Evolutionary conservation across 2,888 invertebrate species (phyloP).

Genomic region (Andrena praecox): DNA sequence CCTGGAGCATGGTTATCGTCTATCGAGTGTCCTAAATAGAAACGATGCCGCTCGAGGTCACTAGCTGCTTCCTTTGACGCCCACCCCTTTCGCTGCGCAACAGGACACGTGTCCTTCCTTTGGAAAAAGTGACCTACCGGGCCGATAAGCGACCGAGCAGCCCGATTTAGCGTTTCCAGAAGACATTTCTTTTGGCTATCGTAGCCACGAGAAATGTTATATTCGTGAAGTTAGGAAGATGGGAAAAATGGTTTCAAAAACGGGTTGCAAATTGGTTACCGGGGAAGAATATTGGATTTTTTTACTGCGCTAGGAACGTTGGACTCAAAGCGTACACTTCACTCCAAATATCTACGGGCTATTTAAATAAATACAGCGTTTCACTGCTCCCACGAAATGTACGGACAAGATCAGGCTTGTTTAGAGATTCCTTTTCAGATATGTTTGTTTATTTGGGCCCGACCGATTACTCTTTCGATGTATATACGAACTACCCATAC

Average conservation of each 20-base stretch:
- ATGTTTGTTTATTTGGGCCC: conserved; percentile 38
- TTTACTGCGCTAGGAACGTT: not conserved
- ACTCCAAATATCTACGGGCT: conserved; percentile 10
- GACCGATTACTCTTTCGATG: conserved; percentile 37
- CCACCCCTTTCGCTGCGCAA: conserved; percentile 65
- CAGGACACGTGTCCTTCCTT: conserved; percentile 65
- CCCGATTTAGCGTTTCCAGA: not conserved
- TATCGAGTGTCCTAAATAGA: conserved; percentile 81
- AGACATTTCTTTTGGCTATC: not conserved
- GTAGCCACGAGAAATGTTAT: not conserved
- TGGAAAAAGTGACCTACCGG: conserved; percentile 33
- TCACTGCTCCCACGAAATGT: not conserved
- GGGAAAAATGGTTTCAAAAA: not conserved
- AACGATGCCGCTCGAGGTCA: conserved; percentile 78
- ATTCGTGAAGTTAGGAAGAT: not conserved
- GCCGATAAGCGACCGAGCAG: conserved; percentile 9
- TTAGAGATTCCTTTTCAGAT: conserved; percentile 6
- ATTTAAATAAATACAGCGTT: conserved; percentile 47
- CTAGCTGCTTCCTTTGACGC: conserved; percentile 80
- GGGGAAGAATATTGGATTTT: not conserved
- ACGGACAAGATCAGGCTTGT: conserved; percentile 26
- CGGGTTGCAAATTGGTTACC: not conserved
- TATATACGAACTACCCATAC: conserved; percentile 21
- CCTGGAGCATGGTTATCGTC: conserved; percentile 75
- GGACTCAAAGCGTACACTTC: not conserved